Evolutionary conservation across 2,113 vertebrate species (phyloP).

Genomic region (Tyto alba): DNA sequence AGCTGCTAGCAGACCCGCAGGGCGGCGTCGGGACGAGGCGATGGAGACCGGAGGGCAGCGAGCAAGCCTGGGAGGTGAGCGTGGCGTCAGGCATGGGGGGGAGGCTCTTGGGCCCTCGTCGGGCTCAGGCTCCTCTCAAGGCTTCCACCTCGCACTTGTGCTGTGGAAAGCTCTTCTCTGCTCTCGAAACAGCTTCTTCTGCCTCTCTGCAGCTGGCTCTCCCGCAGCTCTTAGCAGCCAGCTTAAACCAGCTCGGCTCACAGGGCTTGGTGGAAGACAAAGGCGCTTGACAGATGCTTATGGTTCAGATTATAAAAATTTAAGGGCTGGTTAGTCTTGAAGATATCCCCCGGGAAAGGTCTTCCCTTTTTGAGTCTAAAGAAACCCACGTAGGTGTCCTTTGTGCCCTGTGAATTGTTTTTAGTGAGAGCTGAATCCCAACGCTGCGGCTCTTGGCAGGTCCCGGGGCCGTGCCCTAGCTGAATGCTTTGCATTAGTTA

Average conservation of each 20-base stretch:
- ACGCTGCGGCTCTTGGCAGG: neutral
- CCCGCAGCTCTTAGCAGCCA: neutral
- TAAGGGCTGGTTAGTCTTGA: neutral
- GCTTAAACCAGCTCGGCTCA: neutral
- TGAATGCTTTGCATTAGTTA: neutral
- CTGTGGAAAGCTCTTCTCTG: neutral
- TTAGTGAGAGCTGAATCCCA: neutral
- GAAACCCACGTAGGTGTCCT: accelerated
- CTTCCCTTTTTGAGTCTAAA: accelerated
- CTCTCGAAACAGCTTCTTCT: neutral
- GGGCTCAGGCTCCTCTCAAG: neutral
- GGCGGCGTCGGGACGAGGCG: accelerated
- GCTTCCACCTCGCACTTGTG: neutral
- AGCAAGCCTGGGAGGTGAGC: neutral
- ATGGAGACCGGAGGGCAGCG: accelerated
- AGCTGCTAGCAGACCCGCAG: neutral
- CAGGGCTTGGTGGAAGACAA: neutral
- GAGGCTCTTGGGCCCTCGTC: neutral
- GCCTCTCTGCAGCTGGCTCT: neutral
- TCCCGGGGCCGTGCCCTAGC: neutral
- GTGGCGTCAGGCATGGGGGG: accelerated
- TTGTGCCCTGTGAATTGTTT: accelerated
- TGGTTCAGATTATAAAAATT: neutral
- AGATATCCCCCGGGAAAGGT: neutral
- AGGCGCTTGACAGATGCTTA: neutral